Evolutionary conservation across 1,140 invertebrate genomes (phyloP).

Genomic region (Mactra quadrangularis): DNA sequence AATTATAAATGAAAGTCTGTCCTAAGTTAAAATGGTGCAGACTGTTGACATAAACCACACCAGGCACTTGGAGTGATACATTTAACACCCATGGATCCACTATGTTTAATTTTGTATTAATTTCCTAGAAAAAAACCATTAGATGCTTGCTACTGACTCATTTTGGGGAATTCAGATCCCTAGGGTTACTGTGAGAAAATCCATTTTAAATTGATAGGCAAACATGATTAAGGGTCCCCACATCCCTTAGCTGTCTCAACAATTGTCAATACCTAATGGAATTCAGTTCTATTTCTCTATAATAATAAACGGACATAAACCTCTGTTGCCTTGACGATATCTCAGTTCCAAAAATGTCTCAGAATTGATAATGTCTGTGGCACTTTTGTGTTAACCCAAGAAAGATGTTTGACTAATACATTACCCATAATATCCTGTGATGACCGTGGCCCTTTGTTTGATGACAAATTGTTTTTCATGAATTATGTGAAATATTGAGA

Average conservation of each 20-base stretch:
- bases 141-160: conserved; percentile 20
- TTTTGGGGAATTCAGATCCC: conserved; percentile 19
- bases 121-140: conserved; percentile 26
- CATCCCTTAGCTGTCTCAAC: neutral
- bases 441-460: conserved; percentile 38
- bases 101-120: conserved; percentile 11
- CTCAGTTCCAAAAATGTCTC: conserved; percentile 7
- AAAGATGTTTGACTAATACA: conserved; percentile 50
- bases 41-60: neutral
- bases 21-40: neutral
- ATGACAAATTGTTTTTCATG: conserved; percentile 54
- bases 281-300: too few species aligned
- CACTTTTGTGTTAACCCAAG: conserved; percentile 2
- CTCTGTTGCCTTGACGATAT: too few species aligned
- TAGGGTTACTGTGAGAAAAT: conserved; percentile 10
- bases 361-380: conserved; percentile 25
- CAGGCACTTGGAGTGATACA: neutral
- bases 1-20: too few species aligned
- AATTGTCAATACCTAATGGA: too few species aligned
- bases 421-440: conserved; percentile 34
- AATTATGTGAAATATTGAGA: conserved; percentile 22
- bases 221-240: conserved; percentile 36
- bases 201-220: conserved; percentile 46
- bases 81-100: conserved; percentile 35
- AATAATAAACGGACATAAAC: too few species aligned